phyloP scores from a whole-genome alignment of 2,888 invertebrate species.

The Ypsolopha scabrella region DNA sequence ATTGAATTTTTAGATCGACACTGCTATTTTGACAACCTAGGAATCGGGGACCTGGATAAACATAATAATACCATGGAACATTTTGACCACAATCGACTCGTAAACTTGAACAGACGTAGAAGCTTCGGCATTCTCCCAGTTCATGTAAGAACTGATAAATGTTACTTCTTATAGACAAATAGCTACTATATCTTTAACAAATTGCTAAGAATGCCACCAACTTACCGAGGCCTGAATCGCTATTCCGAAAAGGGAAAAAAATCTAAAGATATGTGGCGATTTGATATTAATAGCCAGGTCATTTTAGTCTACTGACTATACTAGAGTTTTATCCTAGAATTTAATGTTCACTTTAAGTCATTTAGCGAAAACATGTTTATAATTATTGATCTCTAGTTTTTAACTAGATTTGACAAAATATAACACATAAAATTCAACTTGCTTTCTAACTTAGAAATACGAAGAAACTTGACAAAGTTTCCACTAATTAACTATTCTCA shows the following conservation, averaged over 20 bases:
- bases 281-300: constrained; percentile 37
- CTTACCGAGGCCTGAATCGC: constrained; percentile 21
- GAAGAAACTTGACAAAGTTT: no score
- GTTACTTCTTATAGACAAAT: constrained; percentile 44
- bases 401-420: no score
- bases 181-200: constrained; percentile 38
- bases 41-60: no score
- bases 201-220: constrained; percentile 29
- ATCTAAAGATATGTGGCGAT: constrained; percentile 28
- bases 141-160: constrained; percentile 31
- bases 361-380: no score
- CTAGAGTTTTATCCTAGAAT: no score
- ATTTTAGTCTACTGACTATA: not conserved
- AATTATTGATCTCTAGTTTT: no score
- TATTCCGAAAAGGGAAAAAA: constrained; percentile 30
- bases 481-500: not conserved
- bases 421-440: no score
- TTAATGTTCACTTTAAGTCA: no score
- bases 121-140: constrained; percentile 20
- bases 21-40: no score
- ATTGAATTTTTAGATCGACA: no score
- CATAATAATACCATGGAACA: no score
- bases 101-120: constrained; percentile 28
- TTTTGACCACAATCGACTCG: constrained; percentile 26
- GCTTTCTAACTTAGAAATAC: no score